phyloP scores from a whole-genome alignment of 2,113 vertebrate genomes.

The Andinoacara biseriatus region DNA sequence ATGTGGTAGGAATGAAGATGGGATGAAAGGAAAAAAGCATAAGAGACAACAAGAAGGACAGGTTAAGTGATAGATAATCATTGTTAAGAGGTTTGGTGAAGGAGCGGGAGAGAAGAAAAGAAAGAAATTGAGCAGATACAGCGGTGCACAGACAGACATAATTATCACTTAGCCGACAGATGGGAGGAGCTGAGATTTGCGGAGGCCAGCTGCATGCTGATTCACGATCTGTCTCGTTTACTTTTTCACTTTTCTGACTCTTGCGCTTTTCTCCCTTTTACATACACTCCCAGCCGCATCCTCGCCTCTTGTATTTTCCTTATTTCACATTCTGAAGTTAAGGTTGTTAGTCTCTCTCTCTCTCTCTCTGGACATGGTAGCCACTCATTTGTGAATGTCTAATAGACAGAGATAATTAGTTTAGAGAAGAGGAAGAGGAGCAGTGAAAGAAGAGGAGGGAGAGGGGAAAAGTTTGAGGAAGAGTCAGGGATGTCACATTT shows the following conservation, averaged over 20 bases:
- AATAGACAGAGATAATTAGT: slow-evolving; percentile 31
- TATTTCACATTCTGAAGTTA: not conserved
- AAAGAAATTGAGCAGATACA: slow-evolving; percentile 10
- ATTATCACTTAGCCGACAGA: slow-evolving; percentile 27
- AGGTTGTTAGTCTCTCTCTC: not conserved
- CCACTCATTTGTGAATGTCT: slow-evolving; percentile 1
- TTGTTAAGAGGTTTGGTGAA: slow-evolving; percentile 13
- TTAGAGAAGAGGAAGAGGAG: slow-evolving; percentile 12
- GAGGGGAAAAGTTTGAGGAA: not conserved
- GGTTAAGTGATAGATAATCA: slow-evolving; percentile 21
- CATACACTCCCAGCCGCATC: not conserved
- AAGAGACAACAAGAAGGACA: not conserved
- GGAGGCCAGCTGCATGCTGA: slow-evolving; percentile 23
- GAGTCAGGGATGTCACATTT: not conserved
- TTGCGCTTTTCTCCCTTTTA: not conserved
- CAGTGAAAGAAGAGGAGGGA: not conserved
- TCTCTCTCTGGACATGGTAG: not conserved
- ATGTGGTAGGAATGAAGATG: not conserved
- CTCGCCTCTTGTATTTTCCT: not conserved
- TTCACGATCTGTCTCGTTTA: slow-evolving; percentile 18
- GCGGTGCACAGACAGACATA: slow-evolving; percentile 2
- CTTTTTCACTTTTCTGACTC: slow-evolving; percentile 20
- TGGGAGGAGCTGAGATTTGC: slow-evolving; percentile 17
- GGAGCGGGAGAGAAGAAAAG: not conserved
- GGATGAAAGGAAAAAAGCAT: not conserved